These are phyloP conservation scores for Brachyrhaphis roseni DNA, from an alignment of 2,797 vertebrate species.

Conservation along the genomic window DNA sequence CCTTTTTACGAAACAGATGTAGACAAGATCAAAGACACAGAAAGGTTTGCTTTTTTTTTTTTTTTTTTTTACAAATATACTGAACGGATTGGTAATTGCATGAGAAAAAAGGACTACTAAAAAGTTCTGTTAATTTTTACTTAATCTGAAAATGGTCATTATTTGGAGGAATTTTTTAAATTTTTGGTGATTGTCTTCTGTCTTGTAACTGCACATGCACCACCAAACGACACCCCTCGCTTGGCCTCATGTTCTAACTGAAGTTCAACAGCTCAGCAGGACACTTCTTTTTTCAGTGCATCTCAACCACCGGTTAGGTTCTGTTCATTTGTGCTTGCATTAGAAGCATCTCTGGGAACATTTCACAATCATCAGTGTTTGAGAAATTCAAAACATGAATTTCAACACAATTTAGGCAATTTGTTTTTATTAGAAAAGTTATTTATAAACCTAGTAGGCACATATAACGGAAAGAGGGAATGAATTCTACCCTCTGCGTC, in stretches of 20 bases:
- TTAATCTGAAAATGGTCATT: too few species aligned
- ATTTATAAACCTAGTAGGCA: not conserved
- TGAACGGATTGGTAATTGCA: not conserved
- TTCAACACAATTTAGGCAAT: not conserved
- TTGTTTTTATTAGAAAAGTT: not conserved
- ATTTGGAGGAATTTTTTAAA: too few species aligned
- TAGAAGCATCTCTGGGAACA: not conserved
- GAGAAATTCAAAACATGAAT: not conserved
- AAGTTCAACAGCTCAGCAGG: too few species aligned
- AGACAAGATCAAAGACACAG: not conserved
- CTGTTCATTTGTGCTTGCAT: not conserved
- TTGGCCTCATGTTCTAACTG: too few species aligned
- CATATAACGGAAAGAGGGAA: not conserved
- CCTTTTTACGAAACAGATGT: not conserved
- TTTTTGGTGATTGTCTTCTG: too few species aligned
- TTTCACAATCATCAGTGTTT: not conserved
- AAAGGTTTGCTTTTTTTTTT: not conserved
- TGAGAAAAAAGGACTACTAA: not conserved
- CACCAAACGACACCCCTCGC: too few species aligned
- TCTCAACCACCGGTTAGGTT: not conserved
- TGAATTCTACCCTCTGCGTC: not conserved
- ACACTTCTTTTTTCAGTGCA: too few species aligned
- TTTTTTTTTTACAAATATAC: not conserved
- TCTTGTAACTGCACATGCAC: too few species aligned
- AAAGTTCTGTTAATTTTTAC: not conserved